These are phyloP conservation scores for Labeo calbasu DNA, from an alignment of 2,797 vertebrate species.

Conservation along the genomic window DNA sequence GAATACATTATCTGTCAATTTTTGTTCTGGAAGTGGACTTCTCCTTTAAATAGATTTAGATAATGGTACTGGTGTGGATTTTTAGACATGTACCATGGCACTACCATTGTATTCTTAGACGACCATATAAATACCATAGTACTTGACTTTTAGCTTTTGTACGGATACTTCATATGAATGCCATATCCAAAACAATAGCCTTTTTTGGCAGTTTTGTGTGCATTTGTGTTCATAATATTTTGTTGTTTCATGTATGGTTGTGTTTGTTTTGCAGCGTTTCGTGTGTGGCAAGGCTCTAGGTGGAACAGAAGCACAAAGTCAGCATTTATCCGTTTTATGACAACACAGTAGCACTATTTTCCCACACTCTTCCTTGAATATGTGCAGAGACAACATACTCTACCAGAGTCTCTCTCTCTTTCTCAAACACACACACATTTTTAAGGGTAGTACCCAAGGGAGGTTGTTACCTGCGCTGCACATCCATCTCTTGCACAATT, in stretches of 20 bases:
- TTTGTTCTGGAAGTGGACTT: no score
- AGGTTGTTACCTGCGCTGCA: slow-evolving; percentile 50
- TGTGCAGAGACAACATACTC: slow-evolving; percentile 30
- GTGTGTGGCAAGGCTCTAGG: not conserved
- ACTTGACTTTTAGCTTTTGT: not conserved
- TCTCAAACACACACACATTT: slow-evolving; percentile 29
- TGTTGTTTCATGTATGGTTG: not conserved
- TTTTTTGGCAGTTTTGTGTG: not conserved
- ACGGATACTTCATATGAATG: not conserved
- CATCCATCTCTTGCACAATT: slow-evolving; percentile 56
- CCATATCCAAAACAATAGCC: not conserved
- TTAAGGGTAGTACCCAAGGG: slow-evolving; percentile 46
- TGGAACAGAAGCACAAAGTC: slow-evolving; percentile 16
- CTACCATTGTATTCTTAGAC: not conserved
- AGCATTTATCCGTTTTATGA: slow-evolving; percentile 42
- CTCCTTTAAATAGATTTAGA: not conserved
- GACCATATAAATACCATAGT: not conserved
- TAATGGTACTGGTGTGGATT: not conserved
- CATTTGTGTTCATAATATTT: not conserved
- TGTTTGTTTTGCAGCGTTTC: slow-evolving; percentile 2
- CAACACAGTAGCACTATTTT: slow-evolving; percentile 20
- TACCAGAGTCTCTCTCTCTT: slow-evolving; percentile 9
- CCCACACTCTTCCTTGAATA: slow-evolving; percentile 11
- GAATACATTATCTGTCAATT: no score
- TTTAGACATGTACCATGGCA: not conserved